These are phyloP conservation scores for Ommatoiulus sabulosus DNA, from an alignment of 2,888 invertebrate genomes.

Conservation along the genomic window DNA sequence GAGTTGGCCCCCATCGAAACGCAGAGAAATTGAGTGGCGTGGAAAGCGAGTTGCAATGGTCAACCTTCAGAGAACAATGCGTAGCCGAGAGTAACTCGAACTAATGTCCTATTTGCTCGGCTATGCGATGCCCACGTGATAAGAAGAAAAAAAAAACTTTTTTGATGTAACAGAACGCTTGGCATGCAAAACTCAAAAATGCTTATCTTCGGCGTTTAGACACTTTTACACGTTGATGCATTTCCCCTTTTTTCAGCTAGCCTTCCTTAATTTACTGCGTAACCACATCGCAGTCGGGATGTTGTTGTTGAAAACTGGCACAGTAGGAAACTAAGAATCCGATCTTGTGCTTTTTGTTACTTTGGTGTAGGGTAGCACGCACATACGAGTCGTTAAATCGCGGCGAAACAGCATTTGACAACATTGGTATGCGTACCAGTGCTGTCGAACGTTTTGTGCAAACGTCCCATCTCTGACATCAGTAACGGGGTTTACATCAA, in stretches of 20 bases:
- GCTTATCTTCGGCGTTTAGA: background rate
- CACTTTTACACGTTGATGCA: background rate
- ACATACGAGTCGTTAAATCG: too few species aligned
- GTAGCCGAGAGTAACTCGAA: slow-evolving; percentile 41
- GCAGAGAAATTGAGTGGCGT: slow-evolving; percentile 25
- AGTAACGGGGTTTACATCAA: too few species aligned
- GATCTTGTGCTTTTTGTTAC: too few species aligned
- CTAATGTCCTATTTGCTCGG: slow-evolving; percentile 48
- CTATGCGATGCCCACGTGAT: background rate
- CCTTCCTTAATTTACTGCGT: background rate
- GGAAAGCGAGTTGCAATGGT: slow-evolving; percentile 41
- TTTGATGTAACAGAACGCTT: background rate
- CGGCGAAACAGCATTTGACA: too few species aligned
- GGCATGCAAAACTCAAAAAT: background rate
- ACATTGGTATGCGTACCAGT: too few species aligned
- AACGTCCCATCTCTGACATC: too few species aligned
- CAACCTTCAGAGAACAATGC: slow-evolving; percentile 38
- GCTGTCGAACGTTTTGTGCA: too few species aligned
- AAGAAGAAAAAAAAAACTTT: background rate
- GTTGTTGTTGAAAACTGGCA: too few species aligned
- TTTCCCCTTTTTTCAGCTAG: background rate
- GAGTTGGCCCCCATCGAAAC: slow-evolving; percentile 31
- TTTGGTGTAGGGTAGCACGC: too few species aligned
- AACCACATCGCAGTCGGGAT: too few species aligned
- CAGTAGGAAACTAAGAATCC: too few species aligned